Evolutionary conservation across 1,140 invertebrate species (phyloP), one percentile per base, ranked within the genome.

Genomic region (Andrena cerasifolii): DNA sequence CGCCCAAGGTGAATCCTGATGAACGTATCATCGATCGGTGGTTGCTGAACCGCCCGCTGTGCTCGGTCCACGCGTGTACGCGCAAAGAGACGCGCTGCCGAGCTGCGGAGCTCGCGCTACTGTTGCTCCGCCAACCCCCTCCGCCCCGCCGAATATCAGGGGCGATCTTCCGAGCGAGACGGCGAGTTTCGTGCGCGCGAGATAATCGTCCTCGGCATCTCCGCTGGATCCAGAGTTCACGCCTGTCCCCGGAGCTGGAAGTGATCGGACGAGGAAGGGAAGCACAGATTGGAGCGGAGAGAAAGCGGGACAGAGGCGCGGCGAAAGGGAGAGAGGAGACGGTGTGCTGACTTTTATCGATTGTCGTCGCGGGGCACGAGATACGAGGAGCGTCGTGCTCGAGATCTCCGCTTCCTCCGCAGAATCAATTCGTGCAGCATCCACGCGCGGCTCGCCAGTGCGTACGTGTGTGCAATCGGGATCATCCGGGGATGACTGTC

Each of bases 11-110:
- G 71, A 76, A 79, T 59, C 73, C 59, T 33, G 59, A 81, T 66
- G 70, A 81, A 81, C 74, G 68, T 70, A 49, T 84, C 82, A 81
- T 81, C 80, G 82, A 81, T 84, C 79, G 53, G 61, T 40, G 66
- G 53, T 75, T 78, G 67, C 73, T 67, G 58, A 77, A 59, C 65
- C 65, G 67, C 56, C 54, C 65, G 75, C 45, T 47, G 49, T 36
- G 62, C 70, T 77, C 61, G 53, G 71, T 72, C 67, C 51, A 79
- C 68, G 70, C 53, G 73, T 45, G 36, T 56, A 67, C 62, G 72
- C 51, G 72, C 72, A 56, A 75, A 75, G 33, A 43, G 59, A 53
- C 61, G 61, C 56, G 40, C 56, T 14, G n/a, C 21, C 33, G 18
- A 31, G 56, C 18, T 24, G 62, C 18, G 54, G 7, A 24, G 33